phyloP scores from a whole-genome alignment of 2,888 invertebrate genomes.

The Lottia scabra region DNA sequence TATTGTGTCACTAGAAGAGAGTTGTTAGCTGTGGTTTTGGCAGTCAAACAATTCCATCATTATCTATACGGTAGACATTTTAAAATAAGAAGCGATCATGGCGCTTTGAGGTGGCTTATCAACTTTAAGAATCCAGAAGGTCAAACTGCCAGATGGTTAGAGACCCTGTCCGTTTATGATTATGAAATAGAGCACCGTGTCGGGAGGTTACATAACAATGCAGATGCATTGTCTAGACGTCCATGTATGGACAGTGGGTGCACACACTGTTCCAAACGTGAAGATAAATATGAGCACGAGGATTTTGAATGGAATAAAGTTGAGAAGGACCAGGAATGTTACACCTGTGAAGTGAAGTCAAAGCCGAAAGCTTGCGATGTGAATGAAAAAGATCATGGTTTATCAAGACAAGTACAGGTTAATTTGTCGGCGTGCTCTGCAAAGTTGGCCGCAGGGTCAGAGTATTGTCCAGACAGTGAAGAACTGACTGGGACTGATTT shows the following conservation, averaged over 20 bases:
- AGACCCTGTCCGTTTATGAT: slow-evolving; percentile 11
- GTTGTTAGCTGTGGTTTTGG: slow-evolving; percentile 8
- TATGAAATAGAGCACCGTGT: slow-evolving; percentile 11
- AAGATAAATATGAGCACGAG: no score
- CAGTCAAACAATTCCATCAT: neutral
- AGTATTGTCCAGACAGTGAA: no score
- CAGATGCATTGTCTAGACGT: neutral
- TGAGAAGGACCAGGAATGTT: neutral
- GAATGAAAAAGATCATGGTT: no score
- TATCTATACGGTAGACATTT: slow-evolving; percentile 18
- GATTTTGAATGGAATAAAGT: neutral
- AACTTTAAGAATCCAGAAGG: slow-evolving; percentile 16
- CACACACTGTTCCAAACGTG: no score
- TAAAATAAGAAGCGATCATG: slow-evolving; percentile 9
- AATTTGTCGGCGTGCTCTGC: no score
- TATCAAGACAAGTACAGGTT: no score
- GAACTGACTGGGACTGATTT: no score
- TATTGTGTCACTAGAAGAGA: slow-evolving; percentile 5
- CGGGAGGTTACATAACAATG: neutral
- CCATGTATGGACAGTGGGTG: neutral
- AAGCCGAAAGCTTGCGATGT: neutral
- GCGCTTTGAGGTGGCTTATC: neutral
- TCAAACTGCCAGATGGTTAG: slow-evolving; percentile 15
- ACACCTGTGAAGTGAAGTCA: neutral
- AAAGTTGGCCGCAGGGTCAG: no score